Evolutionary conservation across 2,113 vertebrate genomes (phyloP).

Genomic region (Oryctolagus cuniculus): DNA sequence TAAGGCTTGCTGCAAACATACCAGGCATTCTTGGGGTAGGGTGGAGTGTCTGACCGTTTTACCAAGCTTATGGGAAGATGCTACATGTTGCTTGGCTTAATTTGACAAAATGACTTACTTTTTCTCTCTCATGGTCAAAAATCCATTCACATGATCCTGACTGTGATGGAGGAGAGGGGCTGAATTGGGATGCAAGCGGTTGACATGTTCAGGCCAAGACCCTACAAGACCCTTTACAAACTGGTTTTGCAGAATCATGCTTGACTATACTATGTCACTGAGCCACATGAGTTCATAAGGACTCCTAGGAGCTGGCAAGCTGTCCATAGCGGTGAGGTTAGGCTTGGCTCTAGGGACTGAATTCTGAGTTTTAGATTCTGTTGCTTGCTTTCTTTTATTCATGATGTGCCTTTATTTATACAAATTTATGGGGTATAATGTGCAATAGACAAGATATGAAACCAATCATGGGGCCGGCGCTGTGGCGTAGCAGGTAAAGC

Average conservation of each 20-base stretch:
- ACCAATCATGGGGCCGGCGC: no score
- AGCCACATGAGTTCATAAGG: not conserved
- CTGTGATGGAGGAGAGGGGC: not conserved
- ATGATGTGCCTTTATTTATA: no score
- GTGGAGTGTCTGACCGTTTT: not conserved
- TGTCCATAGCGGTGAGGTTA: not conserved
- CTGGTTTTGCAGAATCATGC: not conserved
- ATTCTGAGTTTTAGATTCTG: not conserved
- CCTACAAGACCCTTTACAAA: not conserved
- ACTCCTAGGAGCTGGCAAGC: not conserved
- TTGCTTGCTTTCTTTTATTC: not conserved
- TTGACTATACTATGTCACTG: not conserved
- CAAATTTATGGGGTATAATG: no score
- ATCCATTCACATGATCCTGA: not conserved
- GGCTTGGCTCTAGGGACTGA: not conserved
- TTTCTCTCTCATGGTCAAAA: not conserved
- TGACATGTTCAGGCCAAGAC: not conserved
- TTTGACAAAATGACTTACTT: not conserved
- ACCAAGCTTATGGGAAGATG: not conserved
- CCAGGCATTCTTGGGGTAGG: not conserved
- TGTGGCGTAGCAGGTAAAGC: no score
- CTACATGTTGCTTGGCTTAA: not conserved
- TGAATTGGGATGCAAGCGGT: not conserved
- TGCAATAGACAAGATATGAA: no score
- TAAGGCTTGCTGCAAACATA: not conserved